Percentiles rank a stretch among this genome's conserved stretches.
Evolutionary conservation across 1,140 invertebrate species (phyloP).

Genomic region (Armadillidium nasatum): DNA sequence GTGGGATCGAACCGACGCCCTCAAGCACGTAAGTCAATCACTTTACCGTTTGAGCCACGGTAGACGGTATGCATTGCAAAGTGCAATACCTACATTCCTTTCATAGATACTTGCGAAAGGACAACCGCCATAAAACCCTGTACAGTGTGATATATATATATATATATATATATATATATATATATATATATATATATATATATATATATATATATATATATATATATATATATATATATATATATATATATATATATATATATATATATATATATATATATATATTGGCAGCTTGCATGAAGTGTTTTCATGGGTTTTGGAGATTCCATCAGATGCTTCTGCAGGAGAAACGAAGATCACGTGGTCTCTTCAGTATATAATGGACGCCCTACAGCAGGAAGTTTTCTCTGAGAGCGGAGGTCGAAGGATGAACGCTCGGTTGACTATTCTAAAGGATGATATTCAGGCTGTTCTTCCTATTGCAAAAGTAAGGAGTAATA

Average conservation of each 20-base stretch:
- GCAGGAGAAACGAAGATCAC: conserved; percentile 75
- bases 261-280: neutral
- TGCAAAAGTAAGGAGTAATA: conserved; percentile 67
- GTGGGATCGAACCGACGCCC: too few relatives aligned
- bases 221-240: too few relatives aligned
- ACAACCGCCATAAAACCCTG: too few relatives aligned
- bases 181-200: too few relatives aligned
- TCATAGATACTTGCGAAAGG: too few relatives aligned
- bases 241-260: neutral
- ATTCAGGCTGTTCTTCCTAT: conserved; percentile 89
- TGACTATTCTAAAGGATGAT: conserved; percentile 89
- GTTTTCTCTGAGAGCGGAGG: conserved; percentile 51
- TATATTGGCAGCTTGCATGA: conserved; percentile 61
- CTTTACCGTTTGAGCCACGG: too few relatives aligned
- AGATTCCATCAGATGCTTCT: conserved; percentile 73
- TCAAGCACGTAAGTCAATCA: too few relatives aligned
- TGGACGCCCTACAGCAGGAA: conserved; percentile 53
- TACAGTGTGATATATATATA: too few relatives aligned
- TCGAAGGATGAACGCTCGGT: conserved; percentile 69
- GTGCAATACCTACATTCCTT: too few relatives aligned
- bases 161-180: too few relatives aligned
- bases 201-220: too few relatives aligned
- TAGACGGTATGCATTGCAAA: too few relatives aligned
- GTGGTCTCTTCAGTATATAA: conserved; percentile 69
- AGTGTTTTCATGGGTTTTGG: conserved; percentile 82